A percentile compares a stretch with the other conserved stretches of the same genome.
phyloP scores from a whole-genome alignment of 1,140 invertebrate species.

The Hyles vespertilio region DNA sequence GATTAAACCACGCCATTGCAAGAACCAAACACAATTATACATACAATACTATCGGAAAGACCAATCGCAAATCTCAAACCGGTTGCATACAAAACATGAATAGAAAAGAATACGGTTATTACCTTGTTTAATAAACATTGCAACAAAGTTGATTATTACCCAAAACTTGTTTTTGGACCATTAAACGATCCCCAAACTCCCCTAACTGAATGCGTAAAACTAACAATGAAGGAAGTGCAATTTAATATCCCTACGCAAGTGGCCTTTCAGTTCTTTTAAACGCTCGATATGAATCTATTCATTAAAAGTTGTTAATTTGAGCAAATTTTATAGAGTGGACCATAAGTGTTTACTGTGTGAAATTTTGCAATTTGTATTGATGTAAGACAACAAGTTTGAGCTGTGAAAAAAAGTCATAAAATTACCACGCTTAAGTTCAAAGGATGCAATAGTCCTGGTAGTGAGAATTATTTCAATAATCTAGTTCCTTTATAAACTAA shows the following conservation, averaged over 20 bases:
- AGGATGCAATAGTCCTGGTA: too few relatives aligned
- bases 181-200: constrained; percentile 23
- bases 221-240: constrained; percentile 53
- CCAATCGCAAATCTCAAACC: constrained; percentile 17
- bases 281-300: constrained; percentile 44
- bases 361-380: constrained; percentile 20
- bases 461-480: too few relatives aligned
- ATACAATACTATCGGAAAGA: constrained; percentile 1
- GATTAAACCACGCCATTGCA: too few relatives aligned
- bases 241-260: constrained; percentile 57
- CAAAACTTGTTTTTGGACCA: constrained; percentile 41
- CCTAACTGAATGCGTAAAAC: constrained; percentile 41
- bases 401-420: constrained; percentile 26
- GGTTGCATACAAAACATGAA: constrained; percentile 36
- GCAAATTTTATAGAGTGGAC: background rate
- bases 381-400: background rate
- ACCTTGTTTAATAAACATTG: constrained; percentile 71
- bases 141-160: constrained; percentile 63
- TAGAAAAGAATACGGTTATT: constrained; percentile 53
- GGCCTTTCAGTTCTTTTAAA: constrained; percentile 50
- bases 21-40: background rate
- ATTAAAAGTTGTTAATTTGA: constrained; percentile 14
- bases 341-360: constrained; percentile 28
- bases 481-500: too few relatives aligned
- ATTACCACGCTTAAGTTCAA: background rate